Base-by-base conservation (phyloP, 2,888 invertebrate genomes). In the Sphaerophoria taeniata region DNA sequence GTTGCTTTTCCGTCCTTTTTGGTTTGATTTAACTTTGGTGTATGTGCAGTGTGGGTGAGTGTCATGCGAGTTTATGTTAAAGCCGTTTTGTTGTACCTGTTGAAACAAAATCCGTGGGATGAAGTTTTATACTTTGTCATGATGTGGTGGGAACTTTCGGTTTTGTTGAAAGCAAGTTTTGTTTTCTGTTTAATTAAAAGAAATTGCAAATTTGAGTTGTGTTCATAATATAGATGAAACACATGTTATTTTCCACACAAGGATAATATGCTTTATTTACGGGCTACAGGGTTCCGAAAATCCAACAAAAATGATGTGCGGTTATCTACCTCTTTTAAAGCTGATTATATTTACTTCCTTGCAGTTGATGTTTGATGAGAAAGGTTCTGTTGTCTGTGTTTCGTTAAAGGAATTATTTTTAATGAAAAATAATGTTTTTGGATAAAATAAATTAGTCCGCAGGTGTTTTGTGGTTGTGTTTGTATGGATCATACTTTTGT, bases 1-100 rank as follows among this genome's bases (percentile, higher is more conserved):
- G 45, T 84, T 75, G 39, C 43, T 75, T 84, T 76, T 80, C 84
- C 84, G 75, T 84, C 84, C 80, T 71, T 84, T 14, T 4, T 53
- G 69, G 56, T 63, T 36, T 73, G 31, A 53, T 61, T 16, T 75
- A 33, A 39, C 9, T 11, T 3, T 43, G 6, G 3, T 43, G 9
- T 43, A 7, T 39, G 9, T 3, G 9, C 12, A 12, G 43, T 9
- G 3, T 11, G 11, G 43, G 24, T 24, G 24, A 43, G 11, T 43
- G 43, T 9, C 3, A 12, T 9, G 43, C 9, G 9, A 12, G 43
- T 43, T 11, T 5, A 0, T 43, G 12, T 9, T 43, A 9, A n/a
- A n/a, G n/a, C n/a, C n/a, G n/a, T n/a, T 43, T 3, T 6, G 11
- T 11, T 76, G 58, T 51, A 67, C 51, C 67, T 67, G 67, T 67